These are phyloP conservation scores for Climacteris rufus DNA, from an alignment of 2,113 vertebrate species.

Conservation along the genomic window DNA sequence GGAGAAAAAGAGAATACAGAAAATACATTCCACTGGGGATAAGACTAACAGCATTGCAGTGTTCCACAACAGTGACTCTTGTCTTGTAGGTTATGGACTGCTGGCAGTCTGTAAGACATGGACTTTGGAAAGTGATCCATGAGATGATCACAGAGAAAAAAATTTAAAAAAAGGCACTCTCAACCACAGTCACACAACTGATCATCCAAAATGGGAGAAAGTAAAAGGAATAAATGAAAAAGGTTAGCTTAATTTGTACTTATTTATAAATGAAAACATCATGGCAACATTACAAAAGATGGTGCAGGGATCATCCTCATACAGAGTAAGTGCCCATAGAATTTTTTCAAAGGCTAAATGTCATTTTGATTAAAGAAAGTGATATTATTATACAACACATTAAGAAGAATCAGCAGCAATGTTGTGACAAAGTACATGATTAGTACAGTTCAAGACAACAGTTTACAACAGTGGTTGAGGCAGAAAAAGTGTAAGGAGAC, in stretches of 20 bases:
- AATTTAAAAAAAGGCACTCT: neutral
- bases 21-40: neutral
- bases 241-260: neutral
- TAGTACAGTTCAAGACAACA: neutral
- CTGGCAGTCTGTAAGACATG: neutral
- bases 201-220: neutral
- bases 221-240: neutral
- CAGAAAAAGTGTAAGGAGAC: neutral
- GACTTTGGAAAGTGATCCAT: neutral
- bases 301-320: neutral
- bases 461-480: neutral
- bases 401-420: neutral
- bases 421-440: neutral
- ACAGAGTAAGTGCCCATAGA: neutral
- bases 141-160: neutral
- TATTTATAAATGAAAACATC: neutral
- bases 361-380: neutral
- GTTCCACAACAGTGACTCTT: neutral
- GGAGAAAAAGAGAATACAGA: neutral
- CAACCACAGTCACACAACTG: fast-evolving
- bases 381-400: neutral
- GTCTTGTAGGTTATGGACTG: neutral
- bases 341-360: neutral
- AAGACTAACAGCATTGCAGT: neutral
- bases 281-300: neutral